These are phyloP conservation scores for Sparidentex hasta DNA, from an alignment of 2,797 vertebrate species.

Conservation along the genomic window DNA sequence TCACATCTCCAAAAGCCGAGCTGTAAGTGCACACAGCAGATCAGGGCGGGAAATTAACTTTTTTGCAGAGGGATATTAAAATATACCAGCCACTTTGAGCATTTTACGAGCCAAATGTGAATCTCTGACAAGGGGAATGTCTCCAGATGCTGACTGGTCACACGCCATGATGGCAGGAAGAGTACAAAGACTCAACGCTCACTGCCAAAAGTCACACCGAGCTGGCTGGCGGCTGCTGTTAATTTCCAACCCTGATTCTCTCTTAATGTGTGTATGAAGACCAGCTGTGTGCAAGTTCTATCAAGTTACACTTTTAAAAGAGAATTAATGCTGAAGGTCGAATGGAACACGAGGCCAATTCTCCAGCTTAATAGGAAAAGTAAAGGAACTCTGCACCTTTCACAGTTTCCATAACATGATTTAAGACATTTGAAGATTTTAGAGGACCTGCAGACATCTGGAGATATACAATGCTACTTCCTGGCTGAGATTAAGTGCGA, in stretches of 20 bases:
- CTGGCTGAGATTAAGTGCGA: neutral
- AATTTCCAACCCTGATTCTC: constrained; percentile 48
- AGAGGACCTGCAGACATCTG: constrained; percentile 25
- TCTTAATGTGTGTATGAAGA: constrained; percentile 36
- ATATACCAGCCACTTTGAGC: constrained; percentile 35
- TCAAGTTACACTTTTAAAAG: constrained; percentile 9
- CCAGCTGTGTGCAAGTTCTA: constrained; percentile 46
- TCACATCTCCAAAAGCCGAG: constrained; percentile 54
- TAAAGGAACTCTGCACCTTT: neutral
- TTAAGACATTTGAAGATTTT: neutral
- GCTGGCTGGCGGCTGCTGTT: constrained; percentile 41
- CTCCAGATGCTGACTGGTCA: constrained; percentile 65
- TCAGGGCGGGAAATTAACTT: constrained; percentile 52
- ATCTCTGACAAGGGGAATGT: constrained; percentile 19
- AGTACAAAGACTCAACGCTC: constrained; percentile 7
- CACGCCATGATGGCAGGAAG: constrained; percentile 40
- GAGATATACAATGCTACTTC: neutral
- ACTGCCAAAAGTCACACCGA: constrained; percentile 52
- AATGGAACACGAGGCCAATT: neutral
- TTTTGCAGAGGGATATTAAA: constrained; percentile 39
- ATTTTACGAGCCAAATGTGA: constrained; percentile 58
- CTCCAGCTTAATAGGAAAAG: neutral
- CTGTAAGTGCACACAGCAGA: constrained; percentile 39
- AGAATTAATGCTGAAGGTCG: neutral
- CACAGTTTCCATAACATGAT: neutral